phyloP scores from a whole-genome alignment of 2,113 vertebrate species.

The Rutilus rutilus region DNA sequence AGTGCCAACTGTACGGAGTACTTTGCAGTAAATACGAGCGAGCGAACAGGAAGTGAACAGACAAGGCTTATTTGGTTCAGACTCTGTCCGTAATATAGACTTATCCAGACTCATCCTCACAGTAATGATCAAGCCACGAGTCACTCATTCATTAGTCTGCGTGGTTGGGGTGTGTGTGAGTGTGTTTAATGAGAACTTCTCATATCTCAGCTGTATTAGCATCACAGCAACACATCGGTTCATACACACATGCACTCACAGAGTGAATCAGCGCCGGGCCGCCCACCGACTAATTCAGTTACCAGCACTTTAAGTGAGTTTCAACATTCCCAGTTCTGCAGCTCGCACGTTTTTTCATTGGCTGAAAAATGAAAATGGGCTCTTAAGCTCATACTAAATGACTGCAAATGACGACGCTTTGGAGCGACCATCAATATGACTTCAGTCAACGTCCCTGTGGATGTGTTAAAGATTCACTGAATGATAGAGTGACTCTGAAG shows the following conservation, averaged over 20 bases:
- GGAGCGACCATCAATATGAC: not conserved
- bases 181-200: constrained; percentile 18
- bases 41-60: constrained; percentile 2
- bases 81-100: constrained; percentile 15
- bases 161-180: constrained; percentile 20
- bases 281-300: constrained; percentile 8
- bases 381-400: not conserved
- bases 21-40: not conserved
- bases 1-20: not conserved
- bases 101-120: constrained; percentile 41
- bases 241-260: not conserved
- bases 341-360: not conserved
- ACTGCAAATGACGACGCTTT: not conserved
- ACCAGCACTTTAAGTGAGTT: constrained; percentile 32
- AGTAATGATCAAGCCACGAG: constrained; percentile 39
- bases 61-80: not conserved
- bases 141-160: constrained; percentile 52
- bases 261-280: constrained; percentile 17
- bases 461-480: not conserved
- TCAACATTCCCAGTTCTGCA: constrained; percentile 15
- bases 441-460: not conserved
- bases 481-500: not conserved
- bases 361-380: constrained; percentile 6
- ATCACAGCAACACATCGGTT: constrained; percentile 16
- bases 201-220: constrained; percentile 9